Evolutionary conservation across 2,888 invertebrate species (phyloP), one percentile per base, ranked within the genome.

Genomic region (Drosophila kambysellisi): DNA sequence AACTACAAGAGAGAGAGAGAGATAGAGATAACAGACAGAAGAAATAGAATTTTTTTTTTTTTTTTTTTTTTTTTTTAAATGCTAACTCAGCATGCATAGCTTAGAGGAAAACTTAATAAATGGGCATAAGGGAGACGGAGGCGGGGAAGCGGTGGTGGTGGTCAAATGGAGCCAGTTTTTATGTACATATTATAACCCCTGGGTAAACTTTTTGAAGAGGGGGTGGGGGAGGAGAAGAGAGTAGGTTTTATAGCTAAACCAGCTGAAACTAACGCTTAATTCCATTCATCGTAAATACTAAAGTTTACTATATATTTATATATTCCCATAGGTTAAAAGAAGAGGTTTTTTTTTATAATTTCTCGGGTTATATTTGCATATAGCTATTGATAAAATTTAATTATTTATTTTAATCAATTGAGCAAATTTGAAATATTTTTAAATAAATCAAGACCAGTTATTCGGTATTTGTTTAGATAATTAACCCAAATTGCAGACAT

Each of bases 1-100:
- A 83, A 91, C 92, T 92, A 92, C 78, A 74, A 61, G 37, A 82
- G 68, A 68, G 46, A 70, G 70, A 82, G 46, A 65, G 46, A 57
- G 51, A 80, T 43, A 71, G 70, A 53, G 53, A 61, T 62, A 53
- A 56, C 50, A 74, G 74, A 74, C 62, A 39, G 51, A 61, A 73
- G 43, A 69, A 54, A 70, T 60, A 65, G 63, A 39, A 54, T 63
- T 54, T 54, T 78, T 59, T 62, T 46, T n/a, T 78, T 59, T 62
- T 46, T n/a, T 43, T n/a, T 25, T 62, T 46, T n/a, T 25, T 25
- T 25, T 25, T 25, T 43, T n/a, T 25, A 2, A 25, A 25, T 25
- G 25, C 25, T 25, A 25, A 25, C 25, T 51, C 35, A 54, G 5
- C 69, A 70, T 70, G 69, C 61, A 62, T 39, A 69, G 53, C 9